Conservation (phyloP, 2,113 vertebrate species). For the Hassar affinis region DNA sequence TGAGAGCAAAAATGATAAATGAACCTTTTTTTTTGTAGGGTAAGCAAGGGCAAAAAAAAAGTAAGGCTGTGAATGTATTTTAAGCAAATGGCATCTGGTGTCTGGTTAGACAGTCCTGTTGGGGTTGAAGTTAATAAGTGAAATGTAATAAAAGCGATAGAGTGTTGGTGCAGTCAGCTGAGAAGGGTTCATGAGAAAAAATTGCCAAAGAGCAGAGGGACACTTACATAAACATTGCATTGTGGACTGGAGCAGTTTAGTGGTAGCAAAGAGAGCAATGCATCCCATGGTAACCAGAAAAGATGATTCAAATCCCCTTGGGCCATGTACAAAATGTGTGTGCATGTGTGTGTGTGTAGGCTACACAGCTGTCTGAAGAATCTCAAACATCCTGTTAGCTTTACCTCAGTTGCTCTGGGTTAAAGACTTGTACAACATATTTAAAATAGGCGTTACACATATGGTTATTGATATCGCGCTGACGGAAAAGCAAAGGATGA, state of each 20-base stretch:
- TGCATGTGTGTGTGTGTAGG: not conserved
- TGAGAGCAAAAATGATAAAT: slow-evolving; percentile 53
- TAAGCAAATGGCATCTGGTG: slow-evolving; percentile 47
- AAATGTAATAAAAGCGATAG: slow-evolving; percentile 49
- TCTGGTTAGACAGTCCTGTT: slow-evolving; percentile 44
- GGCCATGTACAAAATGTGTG: slow-evolving; percentile 27
- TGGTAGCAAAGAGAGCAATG: slow-evolving; percentile 29
- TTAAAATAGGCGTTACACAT: not conserved
- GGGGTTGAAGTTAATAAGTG: slow-evolving; percentile 46
- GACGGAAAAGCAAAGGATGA: not conserved
- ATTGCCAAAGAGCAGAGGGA: slow-evolving; percentile 30
- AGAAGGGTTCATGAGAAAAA: slow-evolving; percentile 29
- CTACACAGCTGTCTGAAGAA: slow-evolving; percentile 38
- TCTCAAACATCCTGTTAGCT: slow-evolving; percentile 38
- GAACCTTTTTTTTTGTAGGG: slow-evolving; percentile 23
- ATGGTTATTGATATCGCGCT: not conserved
- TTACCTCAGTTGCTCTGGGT: slow-evolving; percentile 26
- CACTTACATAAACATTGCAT: slow-evolving; percentile 41
- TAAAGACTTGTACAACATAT: not conserved
- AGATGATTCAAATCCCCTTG: slow-evolving; percentile 35
- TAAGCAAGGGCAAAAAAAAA: slow-evolving; percentile 1
- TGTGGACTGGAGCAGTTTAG: slow-evolving; percentile 11
- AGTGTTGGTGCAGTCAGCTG: slow-evolving; percentile 24
- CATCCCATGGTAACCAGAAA: slow-evolving; percentile 29
- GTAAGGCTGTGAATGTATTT: slow-evolving; percentile 40